Evolutionary conservation across 2,797 vertebrate species (phyloP).

Genomic region (Chaetophractus vellerosus): DNA sequence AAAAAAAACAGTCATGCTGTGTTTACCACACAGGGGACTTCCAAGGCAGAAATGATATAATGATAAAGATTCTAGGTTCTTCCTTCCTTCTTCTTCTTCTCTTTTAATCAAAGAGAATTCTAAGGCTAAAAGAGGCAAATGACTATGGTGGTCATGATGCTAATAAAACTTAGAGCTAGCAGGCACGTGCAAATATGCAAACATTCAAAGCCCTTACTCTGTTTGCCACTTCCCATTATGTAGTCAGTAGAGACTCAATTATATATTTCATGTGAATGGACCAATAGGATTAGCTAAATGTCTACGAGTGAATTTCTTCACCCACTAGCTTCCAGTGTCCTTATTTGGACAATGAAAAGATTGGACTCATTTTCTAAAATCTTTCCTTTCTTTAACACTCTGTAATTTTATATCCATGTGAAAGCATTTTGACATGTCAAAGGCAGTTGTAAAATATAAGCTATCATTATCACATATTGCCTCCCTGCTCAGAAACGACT

Average conservation of each 20-base stretch:
- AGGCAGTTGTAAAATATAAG: slow-evolving; percentile 63
- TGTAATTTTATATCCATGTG: slow-evolving; percentile 66
- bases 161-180: background rate
- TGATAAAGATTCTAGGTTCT: slow-evolving; percentile 26
- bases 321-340: background rate
- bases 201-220: background rate
- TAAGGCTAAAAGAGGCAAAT: background rate
- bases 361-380: slow-evolving; percentile 17
- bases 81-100: background rate
- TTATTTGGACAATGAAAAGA: slow-evolving; percentile 55
- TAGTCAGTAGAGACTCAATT: too few species aligned
- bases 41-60: background rate
- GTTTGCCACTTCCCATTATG: too few species aligned
- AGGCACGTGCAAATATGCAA: background rate
- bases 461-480: slow-evolving; percentile 65
- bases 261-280: too few species aligned
- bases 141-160: background rate
- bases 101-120: background rate
- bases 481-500: slow-evolving; percentile 75
- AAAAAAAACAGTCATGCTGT: background rate
- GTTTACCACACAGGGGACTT: background rate
- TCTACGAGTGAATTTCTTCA: background rate
- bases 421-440: slow-evolving; percentile 74
- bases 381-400: slow-evolving; percentile 42
- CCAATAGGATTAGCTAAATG: background rate